Conservation (phyloP, 2,797 vertebrate genomes). For the Pseudochirops cupreus region DNA sequence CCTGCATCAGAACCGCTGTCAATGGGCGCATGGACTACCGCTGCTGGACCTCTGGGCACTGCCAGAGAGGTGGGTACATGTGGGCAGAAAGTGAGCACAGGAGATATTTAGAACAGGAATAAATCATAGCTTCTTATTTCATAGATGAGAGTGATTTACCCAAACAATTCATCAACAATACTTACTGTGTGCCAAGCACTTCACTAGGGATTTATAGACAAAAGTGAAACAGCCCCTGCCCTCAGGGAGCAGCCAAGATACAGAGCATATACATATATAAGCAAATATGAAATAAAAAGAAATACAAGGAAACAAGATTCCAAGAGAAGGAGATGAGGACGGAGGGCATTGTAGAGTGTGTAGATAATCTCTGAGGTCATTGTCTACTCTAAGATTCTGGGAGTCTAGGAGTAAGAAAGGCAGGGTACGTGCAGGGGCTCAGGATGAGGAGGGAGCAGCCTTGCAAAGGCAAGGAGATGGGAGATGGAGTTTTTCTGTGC, state of each 20-base stretch:
- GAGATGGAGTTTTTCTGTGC: neutral
- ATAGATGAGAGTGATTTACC: neutral
- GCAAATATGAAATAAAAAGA: neutral
- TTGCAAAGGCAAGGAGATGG: neutral
- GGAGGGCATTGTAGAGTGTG: neutral
- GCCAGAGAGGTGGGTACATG: slow-evolving; percentile 87
- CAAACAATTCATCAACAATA: neutral
- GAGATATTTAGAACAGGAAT: neutral
- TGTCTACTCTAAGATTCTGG: no score
- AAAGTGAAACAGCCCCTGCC: neutral
- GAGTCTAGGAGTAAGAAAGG: no score
- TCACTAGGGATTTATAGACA: neutral
- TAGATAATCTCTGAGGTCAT: no score
- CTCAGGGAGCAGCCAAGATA: neutral
- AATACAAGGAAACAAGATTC: neutral
- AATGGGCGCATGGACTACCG: slow-evolving; percentile 83
- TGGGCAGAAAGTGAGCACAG: neutral
- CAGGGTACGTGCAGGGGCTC: no score
- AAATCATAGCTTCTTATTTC: neutral
- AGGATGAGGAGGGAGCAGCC: neutral
- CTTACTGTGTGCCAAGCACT: neutral
- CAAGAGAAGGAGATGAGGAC: neutral
- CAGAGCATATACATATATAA: neutral
- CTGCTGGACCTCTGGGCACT: slow-evolving; percentile 89
- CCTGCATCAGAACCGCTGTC: slow-evolving; percentile 83